A percentile compares a stretch with the other conserved stretches of the same genome.
phyloP scores from a whole-genome alignment of 1,140 invertebrate genomes.

The Meloidogyne floridensis region DNA sequence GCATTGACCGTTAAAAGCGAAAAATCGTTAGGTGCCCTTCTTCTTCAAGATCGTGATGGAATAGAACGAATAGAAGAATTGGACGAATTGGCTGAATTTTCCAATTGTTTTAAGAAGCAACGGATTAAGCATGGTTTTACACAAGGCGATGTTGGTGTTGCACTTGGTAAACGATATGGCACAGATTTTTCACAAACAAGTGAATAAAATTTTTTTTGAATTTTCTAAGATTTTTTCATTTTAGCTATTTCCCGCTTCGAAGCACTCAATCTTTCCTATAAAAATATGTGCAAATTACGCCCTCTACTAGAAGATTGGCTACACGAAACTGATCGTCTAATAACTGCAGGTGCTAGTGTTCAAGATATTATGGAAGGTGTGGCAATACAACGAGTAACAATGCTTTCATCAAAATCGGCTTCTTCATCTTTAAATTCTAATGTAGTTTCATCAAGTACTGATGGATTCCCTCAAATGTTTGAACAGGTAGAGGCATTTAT shows the following conservation, averaged over 20 bases:
- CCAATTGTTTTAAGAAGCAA: slow-evolving; percentile 92
- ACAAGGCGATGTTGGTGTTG: slow-evolving; percentile 94
- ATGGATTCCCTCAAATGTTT: neutral
- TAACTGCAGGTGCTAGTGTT: slow-evolving; percentile 67
- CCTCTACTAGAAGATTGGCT: slow-evolving; percentile 95
- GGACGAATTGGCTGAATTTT: slow-evolving; percentile 92
- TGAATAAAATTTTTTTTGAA: neutral
- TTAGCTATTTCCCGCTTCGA: slow-evolving; percentile 90
- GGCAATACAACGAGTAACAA: slow-evolving; percentile 24
- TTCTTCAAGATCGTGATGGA: slow-evolving; percentile 23
- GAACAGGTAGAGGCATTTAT: too few relatives aligned
- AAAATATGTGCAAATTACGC: slow-evolving; percentile 99
- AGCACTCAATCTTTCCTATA: slow-evolving; percentile 94
- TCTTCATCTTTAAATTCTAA: neutral
- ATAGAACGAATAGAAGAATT: slow-evolving; percentile 71
- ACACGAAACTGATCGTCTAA: slow-evolving; percentile 86
- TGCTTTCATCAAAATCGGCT: neutral
- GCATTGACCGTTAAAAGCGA: slow-evolving; percentile 29
- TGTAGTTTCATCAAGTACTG: neutral
- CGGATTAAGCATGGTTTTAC: slow-evolving; percentile 93
- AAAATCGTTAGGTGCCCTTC: slow-evolving; percentile 24
- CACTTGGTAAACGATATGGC: slow-evolving; percentile 96
- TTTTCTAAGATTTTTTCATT: neutral
- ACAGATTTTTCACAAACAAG: slow-evolving; percentile 98
- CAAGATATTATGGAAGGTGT: slow-evolving; percentile 53